A percentile compares a stretch with the other conserved stretches of the same genome.
These are phyloP conservation scores for Podilymbus podiceps DNA, from an alignment of 2,113 vertebrate genomes.

Conservation along the genomic window DNA sequence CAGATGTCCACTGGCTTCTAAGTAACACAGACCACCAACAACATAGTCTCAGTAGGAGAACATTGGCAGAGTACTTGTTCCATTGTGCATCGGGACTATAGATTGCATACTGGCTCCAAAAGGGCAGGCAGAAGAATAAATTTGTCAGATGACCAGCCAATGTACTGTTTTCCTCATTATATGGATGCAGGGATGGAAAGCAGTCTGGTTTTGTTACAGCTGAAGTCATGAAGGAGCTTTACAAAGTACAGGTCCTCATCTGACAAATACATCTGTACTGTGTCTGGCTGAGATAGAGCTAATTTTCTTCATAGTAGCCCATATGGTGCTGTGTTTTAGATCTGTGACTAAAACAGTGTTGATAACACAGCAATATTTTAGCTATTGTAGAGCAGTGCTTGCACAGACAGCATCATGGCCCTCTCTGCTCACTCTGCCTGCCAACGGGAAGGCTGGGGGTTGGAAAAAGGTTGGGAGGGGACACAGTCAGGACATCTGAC, in stretches of 20 bases:
- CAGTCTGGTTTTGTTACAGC: not conserved
- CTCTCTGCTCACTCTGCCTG: not conserved
- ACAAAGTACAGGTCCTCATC: not conserved
- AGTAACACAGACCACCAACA: not conserved
- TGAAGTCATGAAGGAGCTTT: not conserved
- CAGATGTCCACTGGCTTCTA: not conserved
- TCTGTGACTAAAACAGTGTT: not conserved
- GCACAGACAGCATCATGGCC: not conserved
- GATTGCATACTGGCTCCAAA: not conserved
- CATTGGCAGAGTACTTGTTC: not conserved
- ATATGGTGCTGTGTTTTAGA: not conserved
- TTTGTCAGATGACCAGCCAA: not conserved
- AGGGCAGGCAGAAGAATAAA: not conserved
- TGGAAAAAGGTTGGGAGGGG: not conserved
- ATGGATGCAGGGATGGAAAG: not conserved
- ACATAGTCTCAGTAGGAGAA: not conserved
- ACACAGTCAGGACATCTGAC: not conserved
- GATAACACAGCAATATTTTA: not conserved
- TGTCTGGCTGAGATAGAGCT: not conserved
- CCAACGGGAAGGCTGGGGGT: not conserved
- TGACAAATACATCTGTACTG: not conserved
- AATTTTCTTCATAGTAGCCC: not conserved
- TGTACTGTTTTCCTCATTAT: not conserved
- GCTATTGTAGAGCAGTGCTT: not conserved
- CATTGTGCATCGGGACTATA: not conserved